A percentile compares a stretch with the other conserved stretches of the same genome.
These are phyloP conservation scores for Eilema caniola DNA, from an alignment of 2,888 invertebrate genomes.

Conservation along the genomic window DNA sequence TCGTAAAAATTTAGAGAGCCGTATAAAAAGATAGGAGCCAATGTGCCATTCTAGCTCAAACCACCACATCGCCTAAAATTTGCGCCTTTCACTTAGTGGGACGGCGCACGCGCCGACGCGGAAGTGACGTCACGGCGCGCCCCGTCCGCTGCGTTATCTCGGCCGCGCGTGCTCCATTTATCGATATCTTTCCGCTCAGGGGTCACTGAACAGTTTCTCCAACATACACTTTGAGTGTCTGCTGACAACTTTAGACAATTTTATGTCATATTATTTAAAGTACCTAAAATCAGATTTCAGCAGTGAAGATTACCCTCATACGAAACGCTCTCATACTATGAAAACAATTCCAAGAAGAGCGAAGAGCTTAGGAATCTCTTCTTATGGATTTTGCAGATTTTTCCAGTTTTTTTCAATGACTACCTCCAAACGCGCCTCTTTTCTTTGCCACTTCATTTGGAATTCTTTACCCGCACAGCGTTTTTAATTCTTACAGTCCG, in stretches of 20 bases:
- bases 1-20: no score
- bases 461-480: no score
- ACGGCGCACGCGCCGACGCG: conserved; percentile 74
- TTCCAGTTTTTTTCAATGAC: no score
- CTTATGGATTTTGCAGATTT: no score
- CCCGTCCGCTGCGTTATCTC: conserved; percentile 69
- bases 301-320: no score
- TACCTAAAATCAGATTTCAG: neutral
- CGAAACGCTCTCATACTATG: no score
- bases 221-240: conserved; percentile 3
- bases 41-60: no score
- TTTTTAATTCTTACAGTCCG: no score
- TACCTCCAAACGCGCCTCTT: no score
- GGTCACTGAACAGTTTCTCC: conserved; percentile 53
- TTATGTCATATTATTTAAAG: neutral
- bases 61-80: conserved; percentile 26
- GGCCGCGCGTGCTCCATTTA: conserved; percentile 66
- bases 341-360: no score
- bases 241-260: neutral
- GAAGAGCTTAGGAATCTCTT: no score
- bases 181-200: conserved; percentile 63
- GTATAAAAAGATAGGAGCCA: neutral
- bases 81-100: conserved; percentile 46
- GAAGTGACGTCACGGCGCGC: conserved; percentile 76
- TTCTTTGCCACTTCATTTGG: no score